Base-by-base conservation (phyloP, 2,113 vertebrate species). In the Amphiprion percula region DNA sequence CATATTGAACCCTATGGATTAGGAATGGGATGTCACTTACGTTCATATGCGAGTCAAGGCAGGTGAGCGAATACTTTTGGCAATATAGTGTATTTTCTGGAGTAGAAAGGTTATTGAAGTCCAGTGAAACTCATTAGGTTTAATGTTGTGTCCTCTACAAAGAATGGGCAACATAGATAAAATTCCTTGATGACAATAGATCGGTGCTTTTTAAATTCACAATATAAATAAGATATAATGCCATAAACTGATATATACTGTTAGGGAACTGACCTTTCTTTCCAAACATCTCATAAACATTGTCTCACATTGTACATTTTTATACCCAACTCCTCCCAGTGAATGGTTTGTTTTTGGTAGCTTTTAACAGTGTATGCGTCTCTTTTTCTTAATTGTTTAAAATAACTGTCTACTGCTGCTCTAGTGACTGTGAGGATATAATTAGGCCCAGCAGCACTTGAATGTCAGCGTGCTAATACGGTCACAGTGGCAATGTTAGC, bases 51-150 rank as follows among this genome's bases (percentile, higher is more conserved):
- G 21, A 21, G 21, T 21, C 21, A 21, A 21, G 21, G 21, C 21
- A 21, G 21, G 21, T 21, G 21, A 21, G 21, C 21, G 21, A 21
- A 21, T 21, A 21, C 21, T 21, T 21, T 21, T 21, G 21, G 21
- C 21, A 21, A 21, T 21, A 21, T 21, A 21, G 21, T 21, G 21
- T 21, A 50, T 62, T 41, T 72, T 44, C 23, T 52, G 16, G 37
- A 55, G 30, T 37, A 15, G 17, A 79, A 67, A 80, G 56, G 73
- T 71, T 52, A 28, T 44, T 8, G 44, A 11, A 50, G 59, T n/a
- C 10, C 26, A 17, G 50, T 52, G n/a, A 74, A 80, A 62, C 44
- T 55, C 0, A 2, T 55, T 72, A 12, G 14, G 47, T 59, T 39
- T 62, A 33, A 54, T 1, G 0, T n/a, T 53, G 62, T 52, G 15